Conservation (phyloP, 1,140 invertebrate genomes). For the Drosophila rufa region DNA sequence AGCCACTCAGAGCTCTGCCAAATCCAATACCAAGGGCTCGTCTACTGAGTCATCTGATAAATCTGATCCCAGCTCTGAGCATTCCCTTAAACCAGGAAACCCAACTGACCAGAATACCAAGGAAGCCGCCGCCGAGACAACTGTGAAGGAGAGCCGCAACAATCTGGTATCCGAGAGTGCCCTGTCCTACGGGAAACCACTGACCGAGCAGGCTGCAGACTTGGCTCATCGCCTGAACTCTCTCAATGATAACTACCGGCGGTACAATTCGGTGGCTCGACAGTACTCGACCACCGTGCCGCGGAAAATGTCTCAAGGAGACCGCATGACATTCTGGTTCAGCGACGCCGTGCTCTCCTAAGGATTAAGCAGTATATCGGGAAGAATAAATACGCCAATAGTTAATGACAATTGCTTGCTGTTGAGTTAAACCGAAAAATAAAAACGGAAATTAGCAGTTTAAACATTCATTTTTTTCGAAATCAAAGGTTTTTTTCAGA, state of each 20-base stretch:
- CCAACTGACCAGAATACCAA: background rate
- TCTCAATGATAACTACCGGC: conserved; percentile 58
- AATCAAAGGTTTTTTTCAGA: background rate
- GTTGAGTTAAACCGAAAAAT: conserved; percentile 8
- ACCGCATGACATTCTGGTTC: conserved; percentile 69
- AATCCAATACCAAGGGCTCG: background rate
- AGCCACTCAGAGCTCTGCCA: background rate
- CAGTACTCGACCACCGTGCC: conserved; percentile 41
- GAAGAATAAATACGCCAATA: background rate
- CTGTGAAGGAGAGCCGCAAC: background rate
- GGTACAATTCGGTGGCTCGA: conserved; percentile 34
- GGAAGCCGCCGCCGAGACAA: background rate
- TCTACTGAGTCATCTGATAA: background rate
- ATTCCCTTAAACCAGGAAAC: background rate
- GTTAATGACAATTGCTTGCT: conserved; percentile 10
- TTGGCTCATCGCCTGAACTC: conserved; percentile 52
- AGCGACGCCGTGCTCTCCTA: conserved; percentile 68
- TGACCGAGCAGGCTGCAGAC: conserved; percentile 33
- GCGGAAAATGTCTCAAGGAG: conserved; percentile 21
- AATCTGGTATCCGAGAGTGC: background rate
- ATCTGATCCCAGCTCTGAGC: background rate
- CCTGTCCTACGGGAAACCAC: conserved; percentile 7
- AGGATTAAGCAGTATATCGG: background rate
- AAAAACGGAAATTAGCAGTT: conserved; percentile 24
- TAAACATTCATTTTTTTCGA: conserved; percentile 7